phyloP scores from a whole-genome alignment of 35 echinoderm and acorn worm species.

The Heliocidaris erythrogramma region DNA sequence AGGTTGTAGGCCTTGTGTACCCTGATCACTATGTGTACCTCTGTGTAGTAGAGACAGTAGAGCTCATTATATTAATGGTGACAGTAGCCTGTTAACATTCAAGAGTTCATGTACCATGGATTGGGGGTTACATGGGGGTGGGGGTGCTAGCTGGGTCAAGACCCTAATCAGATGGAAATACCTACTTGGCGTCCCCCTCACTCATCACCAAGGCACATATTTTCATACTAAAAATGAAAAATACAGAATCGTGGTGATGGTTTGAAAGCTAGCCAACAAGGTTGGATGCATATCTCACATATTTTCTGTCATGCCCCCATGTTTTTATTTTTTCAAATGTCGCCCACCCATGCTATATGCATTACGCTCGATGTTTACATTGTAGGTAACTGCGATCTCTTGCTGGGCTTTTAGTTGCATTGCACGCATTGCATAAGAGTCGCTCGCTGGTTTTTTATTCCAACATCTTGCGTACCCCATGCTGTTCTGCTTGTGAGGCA shows the following conservation, averaged over 20 bases:
- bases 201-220: background rate
- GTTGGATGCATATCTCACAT: background rate
- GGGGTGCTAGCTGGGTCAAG: background rate
- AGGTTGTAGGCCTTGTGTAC: background rate
- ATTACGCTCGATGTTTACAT: background rate
- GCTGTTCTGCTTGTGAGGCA: background rate
- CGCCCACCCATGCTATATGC: conserved; percentile 5
- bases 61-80: background rate
- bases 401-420: background rate
- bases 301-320: conserved; percentile 8
- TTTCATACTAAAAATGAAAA: background rate
- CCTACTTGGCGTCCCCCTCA: background rate
- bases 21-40: background rate
- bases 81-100: conserved; percentile 1
- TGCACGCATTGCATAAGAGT: background rate
- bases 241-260: background rate
- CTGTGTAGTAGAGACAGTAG: background rate
- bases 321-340: conserved; percentile 13
- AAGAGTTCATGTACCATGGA: background rate
- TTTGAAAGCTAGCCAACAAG: background rate
- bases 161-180: background rate
- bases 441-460: background rate
- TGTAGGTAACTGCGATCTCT: background rate
- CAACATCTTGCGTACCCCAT: background rate
- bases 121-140: background rate